Evolutionary conservation across 1,140 invertebrate genomes (phyloP).

Genomic region (Danaus plexippus): DNA sequence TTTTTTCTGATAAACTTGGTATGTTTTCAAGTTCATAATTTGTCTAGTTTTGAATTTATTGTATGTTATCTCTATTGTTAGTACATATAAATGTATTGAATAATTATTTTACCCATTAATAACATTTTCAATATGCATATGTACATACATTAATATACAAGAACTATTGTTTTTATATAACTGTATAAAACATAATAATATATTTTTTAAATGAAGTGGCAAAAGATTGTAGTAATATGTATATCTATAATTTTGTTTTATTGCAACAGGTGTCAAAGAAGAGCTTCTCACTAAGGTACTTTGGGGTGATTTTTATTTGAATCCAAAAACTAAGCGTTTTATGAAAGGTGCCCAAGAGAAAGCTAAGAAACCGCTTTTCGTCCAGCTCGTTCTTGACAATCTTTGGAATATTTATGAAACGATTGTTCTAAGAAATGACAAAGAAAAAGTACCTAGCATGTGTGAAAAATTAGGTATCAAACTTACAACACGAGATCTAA

Average conservation of each 20-base stretch:
- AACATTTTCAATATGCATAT: constrained; percentile 20
- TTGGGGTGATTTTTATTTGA: constrained; percentile 97
- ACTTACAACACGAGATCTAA: constrained; percentile 82
- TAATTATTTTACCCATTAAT: background rate
- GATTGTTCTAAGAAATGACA: constrained; percentile 84
- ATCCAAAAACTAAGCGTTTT: constrained; percentile 89
- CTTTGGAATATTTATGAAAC: constrained; percentile 94
- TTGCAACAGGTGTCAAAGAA: constrained; percentile 61
- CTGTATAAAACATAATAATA: no score
- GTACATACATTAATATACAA: no score
- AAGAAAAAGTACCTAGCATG: constrained; percentile 85
- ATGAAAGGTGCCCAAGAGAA: constrained; percentile 94
- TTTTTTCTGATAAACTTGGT: constrained; percentile 87
- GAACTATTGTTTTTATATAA: no score
- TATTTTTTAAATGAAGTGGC: no score
- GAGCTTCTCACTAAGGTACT: constrained; percentile 83
- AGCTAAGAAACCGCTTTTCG: constrained; percentile 96
- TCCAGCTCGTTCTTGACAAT: constrained; percentile 95
- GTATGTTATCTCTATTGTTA: no score
- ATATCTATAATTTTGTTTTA: no score
- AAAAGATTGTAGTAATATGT: no score
- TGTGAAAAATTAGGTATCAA: constrained; percentile 87
- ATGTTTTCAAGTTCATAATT: constrained; percentile 17
- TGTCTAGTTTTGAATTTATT: no score
- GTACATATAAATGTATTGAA: no score